Base-by-base conservation (phyloP, 2,113 vertebrate species). In the Urocynchramus pylzowi region DNA sequence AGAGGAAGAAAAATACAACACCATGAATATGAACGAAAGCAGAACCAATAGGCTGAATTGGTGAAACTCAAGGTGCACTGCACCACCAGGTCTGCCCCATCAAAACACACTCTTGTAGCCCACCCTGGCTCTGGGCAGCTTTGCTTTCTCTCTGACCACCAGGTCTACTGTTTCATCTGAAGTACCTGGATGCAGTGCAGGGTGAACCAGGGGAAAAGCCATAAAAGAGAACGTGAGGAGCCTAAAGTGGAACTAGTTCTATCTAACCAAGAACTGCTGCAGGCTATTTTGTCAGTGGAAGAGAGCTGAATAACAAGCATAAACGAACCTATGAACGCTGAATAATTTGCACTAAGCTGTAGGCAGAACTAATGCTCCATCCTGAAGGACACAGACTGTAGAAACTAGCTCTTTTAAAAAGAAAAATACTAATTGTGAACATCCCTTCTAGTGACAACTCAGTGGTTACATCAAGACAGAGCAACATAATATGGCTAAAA, bases 261-360 rank as follows among this genome's bases (percentile, higher is more conserved):
- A 86, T 93, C 95, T 89, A 88, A 94, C 68, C 68, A 86, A 92
- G 85, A 89, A 74, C 39, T 60, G 90, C 96, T 78, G 52, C 69
- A 78, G 93, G 95, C 79, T 96, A 68, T 90, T 95, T 87, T 90
- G 79, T 90, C 93, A 96, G 87, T 50, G 41, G 45, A 85, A 96
- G 71, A 93, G 75, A 81, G 69, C 16, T 92, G 90, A 93, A 90
- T 84, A 96, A 84, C 90, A 95, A 95, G 79, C 73, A 88, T 90
- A 97, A 97, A 88, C 7, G 71, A 76, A 82, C 60, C 52, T 96
- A 78, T 64, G 92, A 92, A 90, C 52, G 70, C 47, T 78, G 90
- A 89, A 93, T 95, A 89, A 95, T 89, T 81, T 90, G 86, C 88
- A 94, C 69, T 49, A 78, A 81, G 76, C 85, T 92, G 31, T 53